Conservation (phyloP, 2,113 vertebrate species). For the Sturnus vulgaris region DNA sequence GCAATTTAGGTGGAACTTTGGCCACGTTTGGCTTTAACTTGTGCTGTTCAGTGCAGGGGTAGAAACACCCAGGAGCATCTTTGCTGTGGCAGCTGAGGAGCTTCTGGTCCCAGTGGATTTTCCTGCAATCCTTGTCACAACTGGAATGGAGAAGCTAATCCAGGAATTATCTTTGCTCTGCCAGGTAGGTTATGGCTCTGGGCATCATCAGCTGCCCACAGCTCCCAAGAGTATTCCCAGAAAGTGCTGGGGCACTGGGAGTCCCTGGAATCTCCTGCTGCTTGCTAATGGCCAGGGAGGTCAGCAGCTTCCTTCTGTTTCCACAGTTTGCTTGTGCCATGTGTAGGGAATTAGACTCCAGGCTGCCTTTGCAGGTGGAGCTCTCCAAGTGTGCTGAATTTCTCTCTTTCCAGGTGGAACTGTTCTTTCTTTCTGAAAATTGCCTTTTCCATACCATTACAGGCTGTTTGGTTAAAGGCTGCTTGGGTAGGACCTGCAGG, state of each 20-base stretch:
- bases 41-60: background rate
- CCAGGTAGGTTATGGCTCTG: background rate
- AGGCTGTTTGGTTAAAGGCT: background rate
- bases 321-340: background rate
- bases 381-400: background rate
- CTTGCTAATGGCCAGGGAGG: background rate
- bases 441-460: background rate
- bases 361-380: background rate
- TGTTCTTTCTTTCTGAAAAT: background rate
- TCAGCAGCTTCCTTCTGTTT: background rate
- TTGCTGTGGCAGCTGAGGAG: background rate
- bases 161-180: background rate
- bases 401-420: background rate
- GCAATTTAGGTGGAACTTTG: background rate
- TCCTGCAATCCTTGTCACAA: background rate
- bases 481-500: background rate
- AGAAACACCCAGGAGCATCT: background rate
- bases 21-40: background rate
- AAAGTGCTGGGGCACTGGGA: background rate
- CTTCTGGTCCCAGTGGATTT: background rate
- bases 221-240: fast-evolving
- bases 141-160: background rate
- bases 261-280: background rate
- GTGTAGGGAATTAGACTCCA: background rate
- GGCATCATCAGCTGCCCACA: background rate